phyloP scores from a whole-genome alignment of 2,888 invertebrate genomes.

The Lysandra bellargus region DNA sequence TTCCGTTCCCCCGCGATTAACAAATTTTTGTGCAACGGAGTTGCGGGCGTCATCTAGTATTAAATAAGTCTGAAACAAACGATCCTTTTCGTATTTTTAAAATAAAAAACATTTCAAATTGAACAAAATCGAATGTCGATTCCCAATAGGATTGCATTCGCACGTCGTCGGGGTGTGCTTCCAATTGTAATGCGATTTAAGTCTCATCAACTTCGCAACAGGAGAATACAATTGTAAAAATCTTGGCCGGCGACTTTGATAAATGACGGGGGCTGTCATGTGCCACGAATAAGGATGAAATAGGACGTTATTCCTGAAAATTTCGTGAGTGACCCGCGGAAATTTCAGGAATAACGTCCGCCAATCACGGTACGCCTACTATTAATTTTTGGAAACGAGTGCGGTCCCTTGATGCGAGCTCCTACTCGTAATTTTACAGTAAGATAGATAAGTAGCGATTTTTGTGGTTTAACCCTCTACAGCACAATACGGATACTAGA shows the following conservation, averaged over 20 bases:
- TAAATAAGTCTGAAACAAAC: no score
- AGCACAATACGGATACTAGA: no score
- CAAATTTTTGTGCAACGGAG: no score
- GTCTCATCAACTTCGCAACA: background rate
- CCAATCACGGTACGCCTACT: background rate
- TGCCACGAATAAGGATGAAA: conserved; percentile 8
- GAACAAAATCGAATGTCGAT: conserved; percentile 1
- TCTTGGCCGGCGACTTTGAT: conserved; percentile 7
- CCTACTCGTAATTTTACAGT: no score
- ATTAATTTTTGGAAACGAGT: background rate
- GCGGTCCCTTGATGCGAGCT: background rate
- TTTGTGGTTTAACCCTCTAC: no score
- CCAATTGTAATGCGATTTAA: conserved; percentile 6
- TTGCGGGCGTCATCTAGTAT: no score
- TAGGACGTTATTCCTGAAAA: no score
- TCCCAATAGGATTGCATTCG: background rate
- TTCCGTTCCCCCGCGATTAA: no score
- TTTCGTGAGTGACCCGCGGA: conserved; percentile 6
- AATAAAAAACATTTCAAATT: background rate
- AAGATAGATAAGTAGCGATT: no score
- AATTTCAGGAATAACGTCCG: conserved; percentile 5
- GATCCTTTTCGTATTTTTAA: background rate
- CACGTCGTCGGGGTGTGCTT: conserved; percentile 14
- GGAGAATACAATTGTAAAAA: background rate
- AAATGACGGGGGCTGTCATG: background rate